These are phyloP conservation scores for Drosophila maculinotata DNA, from an alignment of 2,888 invertebrate genomes.

Conservation along the genomic window DNA sequence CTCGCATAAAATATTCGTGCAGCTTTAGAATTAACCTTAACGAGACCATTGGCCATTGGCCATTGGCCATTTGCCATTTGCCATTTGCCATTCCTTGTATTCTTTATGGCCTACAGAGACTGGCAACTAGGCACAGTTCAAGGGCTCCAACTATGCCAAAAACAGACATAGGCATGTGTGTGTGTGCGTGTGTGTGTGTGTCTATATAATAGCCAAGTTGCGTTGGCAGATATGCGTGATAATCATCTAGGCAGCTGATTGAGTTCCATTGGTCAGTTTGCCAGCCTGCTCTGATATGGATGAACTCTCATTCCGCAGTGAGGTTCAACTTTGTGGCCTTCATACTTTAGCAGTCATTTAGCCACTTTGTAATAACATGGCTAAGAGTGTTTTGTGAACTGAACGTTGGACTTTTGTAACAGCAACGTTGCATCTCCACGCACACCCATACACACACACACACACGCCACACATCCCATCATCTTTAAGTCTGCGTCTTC, in stretches of 20 bases:
- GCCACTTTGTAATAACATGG: conserved; percentile 77
- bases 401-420: conserved; percentile 24
- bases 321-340: not conserved
- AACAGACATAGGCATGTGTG: not conserved
- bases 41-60: conserved; percentile 37
- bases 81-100: conserved; percentile 29
- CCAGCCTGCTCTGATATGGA: not conserved
- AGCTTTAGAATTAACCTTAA: conserved; percentile 26
- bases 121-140: conserved; percentile 10
- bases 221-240: conserved; percentile 13
- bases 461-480: too few species aligned
- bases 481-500: conserved; percentile 18
- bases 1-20: conserved; percentile 16
- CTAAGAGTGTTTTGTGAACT: conserved; percentile 76
- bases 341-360: conserved; percentile 57
- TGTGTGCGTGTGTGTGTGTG: not conserved
- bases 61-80: conserved; percentile 35
- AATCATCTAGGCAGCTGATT: conserved; percentile 38
- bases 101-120: conserved; percentile 27
- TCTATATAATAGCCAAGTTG: not conserved
- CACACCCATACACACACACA: too few species aligned
- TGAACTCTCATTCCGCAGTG: not conserved
- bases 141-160: conserved; percentile 19
- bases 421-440: conserved; percentile 23
- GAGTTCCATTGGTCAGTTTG: conserved; percentile 32